These are phyloP conservation scores for Lates japonicus DNA, from an alignment of 2,797 vertebrate genomes.

Conservation along the genomic window DNA sequence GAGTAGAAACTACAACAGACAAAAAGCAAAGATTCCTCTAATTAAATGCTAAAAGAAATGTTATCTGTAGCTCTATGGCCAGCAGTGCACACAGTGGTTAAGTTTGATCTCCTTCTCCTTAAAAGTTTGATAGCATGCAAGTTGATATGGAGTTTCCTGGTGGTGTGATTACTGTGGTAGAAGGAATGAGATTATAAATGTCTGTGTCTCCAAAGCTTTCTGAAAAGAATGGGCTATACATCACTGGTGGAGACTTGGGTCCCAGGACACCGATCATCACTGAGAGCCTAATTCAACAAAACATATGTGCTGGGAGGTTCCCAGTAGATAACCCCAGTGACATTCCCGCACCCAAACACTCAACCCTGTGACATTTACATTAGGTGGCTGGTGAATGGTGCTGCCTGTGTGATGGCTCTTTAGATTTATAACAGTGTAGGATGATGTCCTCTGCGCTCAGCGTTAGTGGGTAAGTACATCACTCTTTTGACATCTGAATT, in stretches of 20 bases:
- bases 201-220: not conserved
- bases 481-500: slow-evolving; percentile 26
- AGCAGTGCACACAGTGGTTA: not conserved
- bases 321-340: slow-evolving; percentile 65
- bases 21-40: not conserved
- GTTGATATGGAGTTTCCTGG: not conserved
- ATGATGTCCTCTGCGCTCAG: slow-evolving; percentile 30
- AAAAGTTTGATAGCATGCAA: not conserved
- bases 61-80: not conserved
- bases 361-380: slow-evolving; percentile 49
- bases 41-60: not conserved
- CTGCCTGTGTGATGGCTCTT: slow-evolving; percentile 33
- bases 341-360: slow-evolving; percentile 50
- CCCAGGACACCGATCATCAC: not conserved
- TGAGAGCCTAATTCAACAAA: slow-evolving; percentile 44
- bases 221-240: slow-evolving; percentile 3
- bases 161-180: not conserved
- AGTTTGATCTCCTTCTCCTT: not conserved
- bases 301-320: slow-evolving; percentile 47
- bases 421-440: slow-evolving; percentile 41
- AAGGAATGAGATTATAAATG: not conserved
- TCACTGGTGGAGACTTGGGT: not conserved
- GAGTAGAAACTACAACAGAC: not conserved
- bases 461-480: slow-evolving; percentile 14
- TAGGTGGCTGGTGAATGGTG: slow-evolving; percentile 49